Conservation (phyloP, 2,888 invertebrate genomes). For the Melinaea marsaeus region DNA sequence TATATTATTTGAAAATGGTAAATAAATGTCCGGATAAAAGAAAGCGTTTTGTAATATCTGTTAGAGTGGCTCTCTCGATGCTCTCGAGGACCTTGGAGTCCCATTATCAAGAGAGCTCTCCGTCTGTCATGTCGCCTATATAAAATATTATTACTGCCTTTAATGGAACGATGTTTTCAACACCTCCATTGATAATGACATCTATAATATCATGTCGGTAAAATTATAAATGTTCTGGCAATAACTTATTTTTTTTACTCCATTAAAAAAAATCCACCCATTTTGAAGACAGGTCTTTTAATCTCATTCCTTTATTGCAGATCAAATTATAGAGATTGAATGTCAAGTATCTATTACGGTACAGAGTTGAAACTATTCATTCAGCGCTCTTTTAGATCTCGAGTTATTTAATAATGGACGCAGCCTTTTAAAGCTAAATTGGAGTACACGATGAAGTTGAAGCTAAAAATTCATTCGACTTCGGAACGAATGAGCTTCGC, state of each 20-base stretch:
- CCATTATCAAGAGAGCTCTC: constrained; percentile 12
- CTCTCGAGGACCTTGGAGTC: constrained; percentile 12
- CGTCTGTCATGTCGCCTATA: constrained; percentile 15
- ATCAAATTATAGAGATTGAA: constrained; percentile 6
- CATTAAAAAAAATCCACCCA: no score
- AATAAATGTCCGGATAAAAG: no score
- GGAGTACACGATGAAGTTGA: constrained; percentile 19
- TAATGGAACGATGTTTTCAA: no score
- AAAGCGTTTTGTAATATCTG: no score
- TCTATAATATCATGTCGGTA: no score
- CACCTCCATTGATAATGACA: no score
- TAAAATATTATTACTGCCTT: constrained; percentile 8
- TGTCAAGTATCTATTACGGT: constrained; percentile 15
- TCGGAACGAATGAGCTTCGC: constrained; percentile 19
- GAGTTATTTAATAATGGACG: constrained; percentile 22
- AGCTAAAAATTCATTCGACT: constrained; percentile 21
- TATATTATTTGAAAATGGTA: no score
- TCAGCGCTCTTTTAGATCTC: constrained; percentile 9
- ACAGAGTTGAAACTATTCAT: constrained; percentile 13
- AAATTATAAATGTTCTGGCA: no score
- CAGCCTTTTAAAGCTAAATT: constrained; percentile 17
- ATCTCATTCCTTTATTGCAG: no score
- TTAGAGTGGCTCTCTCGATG: constrained; percentile 11
- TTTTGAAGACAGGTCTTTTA: no score
- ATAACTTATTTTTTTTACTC: no score